Percentiles rank a stretch among this genome's conserved stretches.
Conservation (phyloP, 2,113 vertebrate genomes). For the Phylloscopus trochiloides region DNA sequence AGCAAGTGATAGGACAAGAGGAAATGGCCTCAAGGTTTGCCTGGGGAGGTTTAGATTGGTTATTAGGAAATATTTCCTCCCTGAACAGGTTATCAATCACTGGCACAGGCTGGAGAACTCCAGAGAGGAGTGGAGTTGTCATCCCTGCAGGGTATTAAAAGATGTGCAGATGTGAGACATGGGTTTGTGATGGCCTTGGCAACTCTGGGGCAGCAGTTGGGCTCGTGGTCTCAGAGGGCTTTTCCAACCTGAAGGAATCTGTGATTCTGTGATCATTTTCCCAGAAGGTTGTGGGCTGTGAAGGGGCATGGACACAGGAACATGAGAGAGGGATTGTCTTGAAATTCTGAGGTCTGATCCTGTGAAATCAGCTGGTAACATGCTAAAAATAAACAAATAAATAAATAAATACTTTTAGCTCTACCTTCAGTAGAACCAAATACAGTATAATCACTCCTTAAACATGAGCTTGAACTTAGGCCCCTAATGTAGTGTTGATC, state of each 20-base stretch:
- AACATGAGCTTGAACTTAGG: background rate
- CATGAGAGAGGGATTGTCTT: background rate
- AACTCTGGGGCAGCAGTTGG: fast-evolving
- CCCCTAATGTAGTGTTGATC: background rate
- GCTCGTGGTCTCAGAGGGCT: background rate
- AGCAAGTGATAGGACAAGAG: background rate
- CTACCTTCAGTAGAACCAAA: background rate
- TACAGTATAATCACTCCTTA: background rate
- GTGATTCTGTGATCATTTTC: background rate
- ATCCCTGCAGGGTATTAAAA: background rate
- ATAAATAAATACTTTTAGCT: background rate
- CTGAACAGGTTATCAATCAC: fast-evolving
- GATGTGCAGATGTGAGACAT: fast-evolving
- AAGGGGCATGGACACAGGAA: background rate
- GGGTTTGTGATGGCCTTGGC: background rate
- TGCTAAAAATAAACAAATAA: background rate
- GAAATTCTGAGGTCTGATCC: background rate
- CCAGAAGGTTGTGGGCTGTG: background rate
- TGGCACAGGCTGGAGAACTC: background rate
- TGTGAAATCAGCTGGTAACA: conserved; percentile 26
- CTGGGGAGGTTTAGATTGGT: background rate
- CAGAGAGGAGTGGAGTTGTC: fast-evolving
- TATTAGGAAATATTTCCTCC: background rate
- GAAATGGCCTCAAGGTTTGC: background rate
- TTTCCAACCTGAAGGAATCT: background rate